A percentile compares a stretch with the other conserved stretches of the same genome.
These are phyloP conservation scores for Lathamus discolor DNA, from an alignment of 2,113 vertebrate species.

Conservation along the genomic window DNA sequence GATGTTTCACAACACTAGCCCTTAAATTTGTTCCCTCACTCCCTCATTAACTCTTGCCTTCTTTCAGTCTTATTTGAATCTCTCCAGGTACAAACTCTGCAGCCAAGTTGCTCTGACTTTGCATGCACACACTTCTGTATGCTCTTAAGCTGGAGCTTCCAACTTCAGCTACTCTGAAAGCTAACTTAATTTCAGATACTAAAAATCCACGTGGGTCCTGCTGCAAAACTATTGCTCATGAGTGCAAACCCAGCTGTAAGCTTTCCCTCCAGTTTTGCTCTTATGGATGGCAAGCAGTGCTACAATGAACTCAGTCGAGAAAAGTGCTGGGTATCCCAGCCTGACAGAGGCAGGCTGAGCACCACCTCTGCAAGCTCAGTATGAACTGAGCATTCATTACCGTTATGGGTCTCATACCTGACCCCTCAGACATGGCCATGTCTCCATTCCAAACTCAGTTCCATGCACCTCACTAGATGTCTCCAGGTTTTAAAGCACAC, in stretches of 20 bases:
- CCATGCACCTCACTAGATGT: not conserved
- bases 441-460: not conserved
- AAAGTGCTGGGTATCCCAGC: not conserved
- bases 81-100: not conserved
- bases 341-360: not conserved
- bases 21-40: not conserved
- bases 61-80: not conserved
- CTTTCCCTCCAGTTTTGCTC: not conserved
- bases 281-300: not conserved
- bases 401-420: not conserved
- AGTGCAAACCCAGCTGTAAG: not conserved
- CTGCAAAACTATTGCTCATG: not conserved
- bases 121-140: not conserved
- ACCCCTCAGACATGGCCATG: accelerated
- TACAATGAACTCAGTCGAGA: not conserved
- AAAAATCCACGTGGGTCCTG: not conserved
- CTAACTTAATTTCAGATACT: not conserved
- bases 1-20: not conserved
- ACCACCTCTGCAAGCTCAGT: not conserved
- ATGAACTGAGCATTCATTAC: accelerated
- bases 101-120: not conserved
- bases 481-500: not conserved
- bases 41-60: not conserved
- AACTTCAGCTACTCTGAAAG: not conserved
- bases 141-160: not conserved